phyloP scores from a whole-genome alignment of 2,888 invertebrate genomes.

The Noctuana brunneofusca region DNA sequence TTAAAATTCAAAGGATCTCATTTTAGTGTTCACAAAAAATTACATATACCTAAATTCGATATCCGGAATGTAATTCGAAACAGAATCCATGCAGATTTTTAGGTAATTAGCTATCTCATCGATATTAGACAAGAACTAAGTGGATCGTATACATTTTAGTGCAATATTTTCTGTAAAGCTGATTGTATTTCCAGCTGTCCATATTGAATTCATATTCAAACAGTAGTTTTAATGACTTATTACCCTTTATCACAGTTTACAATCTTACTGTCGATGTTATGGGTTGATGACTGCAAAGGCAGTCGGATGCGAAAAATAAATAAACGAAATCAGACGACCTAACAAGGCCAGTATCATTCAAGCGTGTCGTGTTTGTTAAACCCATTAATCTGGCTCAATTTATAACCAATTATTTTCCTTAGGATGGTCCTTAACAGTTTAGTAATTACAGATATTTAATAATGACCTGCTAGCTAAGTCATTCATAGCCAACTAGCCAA shows the following conservation, averaged over 20 bases:
- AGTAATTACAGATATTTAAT: background rate
- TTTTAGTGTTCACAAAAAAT: conserved; percentile 5
- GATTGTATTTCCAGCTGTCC: no score
- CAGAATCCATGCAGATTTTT: background rate
- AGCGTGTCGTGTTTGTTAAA: no score
- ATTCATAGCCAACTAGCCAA: background rate
- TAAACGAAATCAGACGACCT: conserved; percentile 58
- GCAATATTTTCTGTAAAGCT: no score
- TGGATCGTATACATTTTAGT: no score
- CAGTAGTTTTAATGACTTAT: no score
- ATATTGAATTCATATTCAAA: no score
- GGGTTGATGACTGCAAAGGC: conserved; percentile 33
- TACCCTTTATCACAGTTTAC: no score
- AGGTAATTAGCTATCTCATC: no score
- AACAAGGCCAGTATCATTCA: conserved; percentile 60
- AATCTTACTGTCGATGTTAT: conserved; percentile 8
- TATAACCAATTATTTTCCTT: background rate
- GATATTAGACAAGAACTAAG: no score
- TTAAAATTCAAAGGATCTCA: conserved; percentile 5
- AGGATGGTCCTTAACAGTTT: background rate
- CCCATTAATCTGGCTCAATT: background rate
- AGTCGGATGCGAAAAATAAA: conserved; percentile 49
- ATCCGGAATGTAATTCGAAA: background rate
- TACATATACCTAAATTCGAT: background rate
- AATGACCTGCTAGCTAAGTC: background rate